These are phyloP conservation scores for Pygocentrus nattereri DNA, from an alignment of 2,797 vertebrate genomes.

Conservation along the genomic window DNA sequence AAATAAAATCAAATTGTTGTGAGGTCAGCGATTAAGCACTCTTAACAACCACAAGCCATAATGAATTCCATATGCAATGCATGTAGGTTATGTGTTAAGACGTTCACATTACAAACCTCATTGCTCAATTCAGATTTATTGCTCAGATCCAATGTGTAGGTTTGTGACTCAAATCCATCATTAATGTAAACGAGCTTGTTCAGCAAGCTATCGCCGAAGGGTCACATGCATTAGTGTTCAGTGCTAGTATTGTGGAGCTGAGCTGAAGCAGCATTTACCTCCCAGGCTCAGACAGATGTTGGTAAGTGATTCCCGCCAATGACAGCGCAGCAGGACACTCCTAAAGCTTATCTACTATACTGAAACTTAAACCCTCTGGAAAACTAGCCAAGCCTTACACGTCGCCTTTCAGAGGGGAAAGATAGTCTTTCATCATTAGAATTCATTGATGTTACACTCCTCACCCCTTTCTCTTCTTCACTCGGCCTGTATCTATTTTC, in stretches of 20 bases:
- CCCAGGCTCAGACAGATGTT: conserved; percentile 41
- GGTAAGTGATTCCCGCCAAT: conserved; percentile 41
- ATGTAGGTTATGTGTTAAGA: not conserved
- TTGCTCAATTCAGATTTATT: too few species aligned
- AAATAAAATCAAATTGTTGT: not conserved
- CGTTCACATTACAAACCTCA: not conserved
- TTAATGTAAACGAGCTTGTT: not conserved
- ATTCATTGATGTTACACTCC: conserved; percentile 10
- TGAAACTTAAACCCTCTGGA: not conserved
- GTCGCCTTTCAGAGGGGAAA: not conserved
- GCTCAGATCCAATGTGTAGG: too few species aligned
- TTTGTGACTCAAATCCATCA: too few species aligned
- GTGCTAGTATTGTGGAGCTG: conserved; percentile 28
- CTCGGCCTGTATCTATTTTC: conserved; percentile 17
- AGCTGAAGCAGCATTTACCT: conserved; percentile 27
- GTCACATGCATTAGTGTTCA: conserved; percentile 40
- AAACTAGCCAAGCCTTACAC: conserved; percentile 3
- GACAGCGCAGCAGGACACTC: conserved; percentile 5
- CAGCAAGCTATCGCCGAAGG: conserved; percentile 40
- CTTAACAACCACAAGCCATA: not conserved
- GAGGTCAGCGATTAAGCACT: not conserved
- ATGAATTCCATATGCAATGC: not conserved
- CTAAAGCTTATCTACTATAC: conserved; percentile 15
- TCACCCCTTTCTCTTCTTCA: not conserved
- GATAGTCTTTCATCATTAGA: conserved; percentile 18